Base-by-base conservation (phyloP, 2,888 invertebrate genomes). In the Lypha dubia region DNA sequence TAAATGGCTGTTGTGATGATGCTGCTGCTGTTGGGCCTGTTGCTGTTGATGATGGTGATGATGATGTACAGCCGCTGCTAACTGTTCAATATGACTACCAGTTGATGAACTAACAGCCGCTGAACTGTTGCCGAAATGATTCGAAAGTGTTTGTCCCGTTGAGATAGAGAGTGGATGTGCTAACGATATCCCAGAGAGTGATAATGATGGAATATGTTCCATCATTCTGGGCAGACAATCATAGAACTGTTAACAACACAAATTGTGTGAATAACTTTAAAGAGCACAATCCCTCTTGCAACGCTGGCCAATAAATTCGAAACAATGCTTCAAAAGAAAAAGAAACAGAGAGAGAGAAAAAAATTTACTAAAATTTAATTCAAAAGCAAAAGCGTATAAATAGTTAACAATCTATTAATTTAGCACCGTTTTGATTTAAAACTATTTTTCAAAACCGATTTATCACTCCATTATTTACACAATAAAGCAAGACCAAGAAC, bases 121-220 rank as follows among this genome's bases (percentile, higher is more conserved):
- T n/a, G 89, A 89, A 85, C 90, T 89, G 82, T 90, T 90, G 84
- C 85, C 86, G 22, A 92, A 88, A 87, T 92, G 92, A 87, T 90
- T 90, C 87, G 91, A 90, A 77, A 92, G 85, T 84, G 88, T 88
- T 84, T 89, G 89, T 79, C 89, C 88, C 73, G 89, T 88, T 80
- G 90, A 89, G 83, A 90, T 89, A 87, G 90, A 89, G 70, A 91
- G 88, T 85, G 92, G 92, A 90, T 92, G 92, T 79, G 92, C 90
- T 87, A 92, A 90, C 88, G 92, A 92, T 89, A 92, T 89, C 87
- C 92, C 92, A 84, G 92, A 91, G 81, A 92, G 89, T 87, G 92
- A 91, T 87, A 92, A 86, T 80, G 92, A 92, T 89, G 92, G 92
- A 88, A 92, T 91, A 87, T 92, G 91, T 90, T 92, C 92, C 92